Evolutionary conservation across 2,113 vertebrate species (phyloP), one percentile per base, ranked within the genome.

Genomic region (Sinocyclocheilus anshuiensis): DNA sequence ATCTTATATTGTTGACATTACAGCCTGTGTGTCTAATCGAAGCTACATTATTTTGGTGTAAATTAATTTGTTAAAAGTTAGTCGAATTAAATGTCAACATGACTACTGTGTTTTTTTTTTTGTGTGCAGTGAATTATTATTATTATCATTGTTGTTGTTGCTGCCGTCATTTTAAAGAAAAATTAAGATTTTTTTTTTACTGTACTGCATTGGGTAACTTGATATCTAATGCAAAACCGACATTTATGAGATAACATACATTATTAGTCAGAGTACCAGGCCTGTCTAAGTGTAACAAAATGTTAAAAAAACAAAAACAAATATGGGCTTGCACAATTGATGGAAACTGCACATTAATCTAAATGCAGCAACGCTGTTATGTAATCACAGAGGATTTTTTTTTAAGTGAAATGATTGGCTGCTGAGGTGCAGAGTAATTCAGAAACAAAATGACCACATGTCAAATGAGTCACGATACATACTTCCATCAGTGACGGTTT

Each of bases 381-480:
- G 53, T 59, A 59, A 57, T 78, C 16, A 12, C 76, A 57, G 26
- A 78, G 4, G 11, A 0, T 55, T 55, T 55, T 18, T 72, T 74
- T 74, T 16, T 69, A 50, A 7, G 7, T 63, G 12, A 48, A 78
- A n/a, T 48, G 15, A 26, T 80, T 86, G 65, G 42, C 48, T 83
- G 50, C n/a, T 74, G 33, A 50, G 18, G 39, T 48, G 59, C 16
- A 48, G n/a, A 81, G 79, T 81, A 65, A 81, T 81, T 67, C 45
- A 36, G 65, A 83, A 71, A 71, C 42, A 83, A 15, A 53, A 45
- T 81, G 39, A 81, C 24, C 61, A 29, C 61, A 42, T 42, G 67
- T 67, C 67, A 74, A 57, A 83, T 83, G 69, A 84, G 82, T 84
- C 82, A 84, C 4, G 1, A 6, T n/a, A 29, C 20, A 82, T 45